These are phyloP conservation scores for Lottia gigantea DNA, from an alignment of 2,888 invertebrate genomes.

Conservation along the genomic window DNA sequence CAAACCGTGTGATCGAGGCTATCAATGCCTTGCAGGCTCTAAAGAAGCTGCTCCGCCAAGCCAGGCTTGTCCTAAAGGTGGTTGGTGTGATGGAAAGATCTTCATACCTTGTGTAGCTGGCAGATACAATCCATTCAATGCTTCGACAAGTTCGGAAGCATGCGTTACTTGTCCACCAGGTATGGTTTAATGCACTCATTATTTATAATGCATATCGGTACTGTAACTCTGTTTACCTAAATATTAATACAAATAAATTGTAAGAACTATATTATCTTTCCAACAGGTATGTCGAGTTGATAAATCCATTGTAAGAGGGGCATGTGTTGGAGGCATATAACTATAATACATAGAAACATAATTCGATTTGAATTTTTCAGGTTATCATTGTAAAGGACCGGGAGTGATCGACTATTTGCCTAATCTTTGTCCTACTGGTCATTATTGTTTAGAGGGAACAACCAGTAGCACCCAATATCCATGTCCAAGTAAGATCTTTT, in stretches of 20 bases:
- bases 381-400: slow-evolving; percentile 61
- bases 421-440: slow-evolving; percentile 54
- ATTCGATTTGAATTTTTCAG: slow-evolving; percentile 34
- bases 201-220: no score
- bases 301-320: no score
- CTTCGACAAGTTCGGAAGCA: slow-evolving; percentile 38
- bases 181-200: slow-evolving; percentile 19
- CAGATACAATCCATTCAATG: slow-evolving; percentile 58
- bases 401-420: slow-evolving; percentile 46
- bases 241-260: no score
- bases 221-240: no score
- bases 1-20: slow-evolving; percentile 54
- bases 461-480: slow-evolving; percentile 47
- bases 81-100: slow-evolving; percentile 61
- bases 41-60: slow-evolving; percentile 50
- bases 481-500: slow-evolving; percentile 60
- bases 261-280: no score
- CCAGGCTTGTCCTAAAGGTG: slow-evolving; percentile 54
- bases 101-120: slow-evolving; percentile 57
- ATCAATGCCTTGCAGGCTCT: slow-evolving; percentile 54
- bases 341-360: no score
- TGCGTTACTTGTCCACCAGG: slow-evolving; percentile 61
- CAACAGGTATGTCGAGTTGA: no score
- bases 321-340: no score
- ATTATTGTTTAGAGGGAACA: slow-evolving; percentile 60